Percentiles rank a stretch among this genome's conserved stretches.
phyloP scores from a whole-genome alignment of 2,113 vertebrate genomes.

The Rhodinocichla rosea region DNA sequence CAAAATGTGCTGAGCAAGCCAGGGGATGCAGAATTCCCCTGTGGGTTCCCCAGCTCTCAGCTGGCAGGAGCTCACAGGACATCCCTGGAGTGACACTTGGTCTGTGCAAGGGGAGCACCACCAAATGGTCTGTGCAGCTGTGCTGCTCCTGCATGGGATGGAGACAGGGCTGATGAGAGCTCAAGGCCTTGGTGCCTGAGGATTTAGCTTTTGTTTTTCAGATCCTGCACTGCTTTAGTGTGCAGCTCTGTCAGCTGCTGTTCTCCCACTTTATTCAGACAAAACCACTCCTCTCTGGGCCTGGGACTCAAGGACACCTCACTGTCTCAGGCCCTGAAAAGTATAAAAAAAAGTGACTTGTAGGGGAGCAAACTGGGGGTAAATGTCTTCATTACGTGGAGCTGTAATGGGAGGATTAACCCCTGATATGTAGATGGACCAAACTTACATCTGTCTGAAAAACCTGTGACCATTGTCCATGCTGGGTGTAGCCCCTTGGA shows the following conservation, averaged over 20 bases:
- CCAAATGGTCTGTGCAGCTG: background rate
- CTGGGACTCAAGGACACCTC: background rate
- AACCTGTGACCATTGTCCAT: background rate
- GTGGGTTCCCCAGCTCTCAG: background rate
- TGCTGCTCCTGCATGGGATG: rapidly evolving
- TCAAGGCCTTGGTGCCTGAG: background rate
- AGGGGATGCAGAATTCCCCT: background rate
- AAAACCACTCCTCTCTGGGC: background rate
- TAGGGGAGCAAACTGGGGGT: background rate
- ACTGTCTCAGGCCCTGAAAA: too few species aligned
- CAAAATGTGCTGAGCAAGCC: background rate
- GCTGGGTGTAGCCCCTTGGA: background rate
- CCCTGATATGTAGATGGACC: background rate
- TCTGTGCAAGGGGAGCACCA: background rate
- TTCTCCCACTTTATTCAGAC: background rate
- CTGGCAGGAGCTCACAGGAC: background rate
- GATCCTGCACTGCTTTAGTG: background rate
- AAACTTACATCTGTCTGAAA: background rate
- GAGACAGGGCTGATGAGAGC: background rate
- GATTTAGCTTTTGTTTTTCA: background rate
- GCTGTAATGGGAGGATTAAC: background rate
- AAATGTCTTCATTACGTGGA: background rate
- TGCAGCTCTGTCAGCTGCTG: background rate
- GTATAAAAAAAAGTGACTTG: background rate
- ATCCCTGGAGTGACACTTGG: background rate